Evolutionary conservation across 2,113 vertebrate genomes (phyloP).

Genomic region (Alouatta palliata): DNA sequence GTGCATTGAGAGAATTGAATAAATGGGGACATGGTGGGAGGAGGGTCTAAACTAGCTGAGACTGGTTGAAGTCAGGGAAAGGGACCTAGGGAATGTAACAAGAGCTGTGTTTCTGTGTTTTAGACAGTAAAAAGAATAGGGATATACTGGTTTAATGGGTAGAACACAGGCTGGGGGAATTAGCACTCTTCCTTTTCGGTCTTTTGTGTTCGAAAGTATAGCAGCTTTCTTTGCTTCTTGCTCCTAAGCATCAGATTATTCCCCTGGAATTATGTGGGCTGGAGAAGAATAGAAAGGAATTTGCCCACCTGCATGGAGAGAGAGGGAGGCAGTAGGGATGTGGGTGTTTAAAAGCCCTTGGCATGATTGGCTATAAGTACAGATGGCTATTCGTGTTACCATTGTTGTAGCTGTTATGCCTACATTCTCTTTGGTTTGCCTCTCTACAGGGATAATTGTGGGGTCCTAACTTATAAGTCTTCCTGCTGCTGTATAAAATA

Average conservation of each 20-base stretch:
- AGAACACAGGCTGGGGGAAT: background rate
- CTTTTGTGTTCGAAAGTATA: conserved; percentile 49
- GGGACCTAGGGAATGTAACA: background rate
- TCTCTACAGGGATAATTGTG: conserved; percentile 72
- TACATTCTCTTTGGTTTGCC: conserved; percentile 44
- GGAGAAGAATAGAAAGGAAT: conserved; percentile 63
- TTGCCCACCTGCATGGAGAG: conserved; percentile 63
- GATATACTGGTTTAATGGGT: background rate
- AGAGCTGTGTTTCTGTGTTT: background rate
- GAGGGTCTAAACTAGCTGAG: background rate
- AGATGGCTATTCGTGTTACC: conserved; percentile 64
- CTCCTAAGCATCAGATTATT: conserved; percentile 38
- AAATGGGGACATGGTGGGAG: too few relatives aligned
- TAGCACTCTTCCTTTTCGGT: background rate
- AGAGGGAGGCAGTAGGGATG: conserved; percentile 31
- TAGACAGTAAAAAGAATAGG: background rate
- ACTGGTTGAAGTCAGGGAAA: background rate
- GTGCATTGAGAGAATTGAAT: background rate
- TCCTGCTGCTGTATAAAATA: conserved; percentile 66
- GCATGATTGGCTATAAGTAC: conserved; percentile 13
- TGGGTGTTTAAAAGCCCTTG: conserved; percentile 73
- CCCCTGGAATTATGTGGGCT: conserved; percentile 63
- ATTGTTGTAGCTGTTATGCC: conserved; percentile 60
- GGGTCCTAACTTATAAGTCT: conserved; percentile 59
- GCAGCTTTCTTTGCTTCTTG: conserved; percentile 55